Evolutionary conservation across 2,797 vertebrate species (phyloP).

Genomic region (Manis crassicaudata): DNA sequence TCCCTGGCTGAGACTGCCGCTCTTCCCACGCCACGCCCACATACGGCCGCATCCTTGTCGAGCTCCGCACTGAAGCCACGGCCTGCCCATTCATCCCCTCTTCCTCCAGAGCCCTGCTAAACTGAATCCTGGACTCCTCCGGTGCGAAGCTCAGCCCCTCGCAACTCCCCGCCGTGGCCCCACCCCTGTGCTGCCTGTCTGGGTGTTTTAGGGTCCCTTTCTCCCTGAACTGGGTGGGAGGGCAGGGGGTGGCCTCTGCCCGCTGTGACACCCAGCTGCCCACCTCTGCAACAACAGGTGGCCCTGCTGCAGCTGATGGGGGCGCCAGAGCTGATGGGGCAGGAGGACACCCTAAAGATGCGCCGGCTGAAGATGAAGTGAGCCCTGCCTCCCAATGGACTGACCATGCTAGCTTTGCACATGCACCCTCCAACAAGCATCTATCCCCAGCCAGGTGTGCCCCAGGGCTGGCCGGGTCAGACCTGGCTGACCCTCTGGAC

Average conservation of each 20-base stretch:
- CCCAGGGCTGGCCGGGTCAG: neutral
- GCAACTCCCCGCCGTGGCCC: no score
- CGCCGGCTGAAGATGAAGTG: slow-evolving; percentile 68
- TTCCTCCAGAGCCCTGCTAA: neutral
- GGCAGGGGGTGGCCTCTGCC: neutral
- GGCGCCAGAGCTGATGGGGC: slow-evolving; percentile 9
- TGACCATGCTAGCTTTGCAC: neutral
- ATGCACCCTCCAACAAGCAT: neutral
- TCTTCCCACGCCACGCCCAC: neutral
- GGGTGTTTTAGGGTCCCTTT: neutral
- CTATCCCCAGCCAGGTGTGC: neutral
- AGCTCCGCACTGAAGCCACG: accelerated
- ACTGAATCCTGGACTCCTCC: neutral
- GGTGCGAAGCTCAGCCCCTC: accelerated
- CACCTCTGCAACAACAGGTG: slow-evolving; percentile 86
- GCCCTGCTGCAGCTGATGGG: slow-evolving; percentile 92
- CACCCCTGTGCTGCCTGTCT: neutral
- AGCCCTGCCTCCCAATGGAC: neutral
- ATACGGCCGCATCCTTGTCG: accelerated
- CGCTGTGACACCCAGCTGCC: neutral
- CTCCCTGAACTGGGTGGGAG: neutral
- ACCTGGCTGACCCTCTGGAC: neutral
- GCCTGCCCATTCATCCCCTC: accelerated
- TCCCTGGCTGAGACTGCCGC: no score
- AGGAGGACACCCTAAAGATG: neutral